These are phyloP conservation scores for Agelaius tricolor DNA, from an alignment of 2,113 vertebrate species.

Conservation along the genomic window DNA sequence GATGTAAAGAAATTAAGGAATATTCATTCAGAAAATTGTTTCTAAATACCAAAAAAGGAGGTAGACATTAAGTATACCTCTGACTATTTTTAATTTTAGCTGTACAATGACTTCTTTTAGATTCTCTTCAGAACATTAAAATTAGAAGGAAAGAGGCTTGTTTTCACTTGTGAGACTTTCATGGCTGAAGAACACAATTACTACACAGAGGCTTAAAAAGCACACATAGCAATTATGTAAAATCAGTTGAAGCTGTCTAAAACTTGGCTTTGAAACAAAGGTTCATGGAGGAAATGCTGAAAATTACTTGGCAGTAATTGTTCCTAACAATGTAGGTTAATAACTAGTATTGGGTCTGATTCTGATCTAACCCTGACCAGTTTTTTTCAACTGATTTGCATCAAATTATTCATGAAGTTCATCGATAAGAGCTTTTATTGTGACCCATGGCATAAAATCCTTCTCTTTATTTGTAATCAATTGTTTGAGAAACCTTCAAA, in stretches of 20 bases:
- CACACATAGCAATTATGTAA: neutral
- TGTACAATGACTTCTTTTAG: neutral
- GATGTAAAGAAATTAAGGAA: neutral
- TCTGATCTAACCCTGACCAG: neutral
- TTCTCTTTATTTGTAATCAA: neutral
- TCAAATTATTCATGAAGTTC: neutral
- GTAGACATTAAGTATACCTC: neutral
- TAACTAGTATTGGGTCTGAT: neutral
- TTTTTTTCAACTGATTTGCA: neutral
- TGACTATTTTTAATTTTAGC: neutral
- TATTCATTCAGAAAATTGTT: neutral
- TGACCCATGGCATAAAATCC: neutral
- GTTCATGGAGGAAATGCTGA: neutral
- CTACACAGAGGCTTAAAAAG: neutral
- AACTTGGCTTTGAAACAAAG: conserved; percentile 54
- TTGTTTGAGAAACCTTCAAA: neutral
- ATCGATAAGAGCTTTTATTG: conserved; percentile 3
- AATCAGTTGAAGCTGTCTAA: neutral
- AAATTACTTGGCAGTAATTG: conserved; percentile 14
- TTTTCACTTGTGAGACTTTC: neutral
- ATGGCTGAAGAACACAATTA: neutral
- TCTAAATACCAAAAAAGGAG: neutral
- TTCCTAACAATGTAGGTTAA: conserved; percentile 9
- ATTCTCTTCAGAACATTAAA: neutral
- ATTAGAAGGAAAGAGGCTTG: neutral